Percentiles rank a stretch among this genome's conserved stretches.
Evolutionary conservation across 2,888 invertebrate species (phyloP).

Genomic region (Drosophila leonis): DNA sequence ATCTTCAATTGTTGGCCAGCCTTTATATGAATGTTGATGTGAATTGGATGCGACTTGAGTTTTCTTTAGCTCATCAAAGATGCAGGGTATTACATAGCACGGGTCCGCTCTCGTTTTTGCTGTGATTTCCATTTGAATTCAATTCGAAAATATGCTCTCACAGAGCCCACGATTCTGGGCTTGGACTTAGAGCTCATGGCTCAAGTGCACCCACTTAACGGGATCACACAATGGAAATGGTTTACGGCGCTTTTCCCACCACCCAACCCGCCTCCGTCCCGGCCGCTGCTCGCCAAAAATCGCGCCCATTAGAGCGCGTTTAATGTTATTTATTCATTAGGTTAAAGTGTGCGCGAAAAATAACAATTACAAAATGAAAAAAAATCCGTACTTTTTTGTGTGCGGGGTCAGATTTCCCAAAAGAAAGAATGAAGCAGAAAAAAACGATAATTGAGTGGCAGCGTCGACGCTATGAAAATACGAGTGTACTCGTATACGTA

Average conservation of each 20-base stretch:
- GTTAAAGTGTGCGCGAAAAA: constrained; percentile 79
- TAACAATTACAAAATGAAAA: constrained; percentile 70
- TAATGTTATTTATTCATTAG: constrained; percentile 83
- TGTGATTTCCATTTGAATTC: constrained; percentile 49
- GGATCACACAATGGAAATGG: constrained; percentile 67
- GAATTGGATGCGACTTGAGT: constrained; percentile 17
- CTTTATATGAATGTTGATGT: constrained; percentile 31
- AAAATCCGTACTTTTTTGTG: constrained; percentile 51
- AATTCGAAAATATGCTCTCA: constrained; percentile 62
- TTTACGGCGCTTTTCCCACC: constrained; percentile 68
- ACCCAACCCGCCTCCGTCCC: constrained; percentile 37
- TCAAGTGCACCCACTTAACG: constrained; percentile 70
- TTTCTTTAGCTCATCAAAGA: background rate
- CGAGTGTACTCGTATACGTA: constrained; percentile 50
- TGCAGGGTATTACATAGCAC: constrained; percentile 22
- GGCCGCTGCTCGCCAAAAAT: constrained; percentile 52
- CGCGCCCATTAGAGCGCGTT: constrained; percentile 79
- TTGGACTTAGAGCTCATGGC: constrained; percentile 42
- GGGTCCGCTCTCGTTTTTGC: background rate
- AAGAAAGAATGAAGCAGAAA: constrained; percentile 30
- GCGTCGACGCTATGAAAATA: constrained; percentile 64
- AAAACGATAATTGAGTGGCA: constrained; percentile 72
- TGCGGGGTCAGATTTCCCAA: constrained; percentile 71
- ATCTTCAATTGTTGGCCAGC: constrained; percentile 38
- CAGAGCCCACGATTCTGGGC: constrained; percentile 39